Conservation (phyloP, 2,797 vertebrate genomes). For the Eulemur rubriventer region DNA sequence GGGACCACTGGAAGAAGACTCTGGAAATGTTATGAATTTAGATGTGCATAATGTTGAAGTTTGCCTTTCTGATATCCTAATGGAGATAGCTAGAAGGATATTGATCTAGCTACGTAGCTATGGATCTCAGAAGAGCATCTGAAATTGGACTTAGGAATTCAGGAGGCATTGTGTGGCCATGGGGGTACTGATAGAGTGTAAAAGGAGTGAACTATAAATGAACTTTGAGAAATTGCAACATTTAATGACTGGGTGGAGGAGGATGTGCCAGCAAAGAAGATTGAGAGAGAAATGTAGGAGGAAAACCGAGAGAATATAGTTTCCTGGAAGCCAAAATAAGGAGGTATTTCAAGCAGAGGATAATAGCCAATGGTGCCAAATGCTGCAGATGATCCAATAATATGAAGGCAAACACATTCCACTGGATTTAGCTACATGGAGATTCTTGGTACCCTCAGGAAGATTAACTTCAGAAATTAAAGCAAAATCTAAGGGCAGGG, state of each 20-base stretch:
- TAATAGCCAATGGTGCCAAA: conserved; percentile 43
- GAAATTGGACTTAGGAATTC: neutral
- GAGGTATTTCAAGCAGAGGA: conserved; percentile 32
- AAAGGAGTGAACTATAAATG: conserved; percentile 30
- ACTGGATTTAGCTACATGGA: neutral
- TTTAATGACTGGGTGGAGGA: conserved; percentile 27
- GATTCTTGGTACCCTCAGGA: neutral
- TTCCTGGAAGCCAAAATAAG: conserved; percentile 60
- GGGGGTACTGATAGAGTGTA: neutral
- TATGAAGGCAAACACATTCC: conserved; percentile 11
- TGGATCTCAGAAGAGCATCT: neutral
- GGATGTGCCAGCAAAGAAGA: neutral
- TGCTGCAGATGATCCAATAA: conserved; percentile 6
- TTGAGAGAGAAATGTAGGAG: conserved; percentile 6
- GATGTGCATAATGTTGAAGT: neutral
- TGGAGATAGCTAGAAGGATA: neutral
- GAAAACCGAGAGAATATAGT: conserved; percentile 43
- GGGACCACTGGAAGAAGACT: neutral
- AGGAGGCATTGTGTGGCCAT: neutral
- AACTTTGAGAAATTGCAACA: conserved; percentile 50
- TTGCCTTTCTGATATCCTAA: neutral
- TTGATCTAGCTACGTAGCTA: neutral
- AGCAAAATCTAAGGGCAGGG: neutral
- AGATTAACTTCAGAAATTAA: conserved; percentile 37
- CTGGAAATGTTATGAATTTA: neutral